phyloP scores from a whole-genome alignment of 2,113 vertebrate species.

The Tiliqua scincoides region DNA sequence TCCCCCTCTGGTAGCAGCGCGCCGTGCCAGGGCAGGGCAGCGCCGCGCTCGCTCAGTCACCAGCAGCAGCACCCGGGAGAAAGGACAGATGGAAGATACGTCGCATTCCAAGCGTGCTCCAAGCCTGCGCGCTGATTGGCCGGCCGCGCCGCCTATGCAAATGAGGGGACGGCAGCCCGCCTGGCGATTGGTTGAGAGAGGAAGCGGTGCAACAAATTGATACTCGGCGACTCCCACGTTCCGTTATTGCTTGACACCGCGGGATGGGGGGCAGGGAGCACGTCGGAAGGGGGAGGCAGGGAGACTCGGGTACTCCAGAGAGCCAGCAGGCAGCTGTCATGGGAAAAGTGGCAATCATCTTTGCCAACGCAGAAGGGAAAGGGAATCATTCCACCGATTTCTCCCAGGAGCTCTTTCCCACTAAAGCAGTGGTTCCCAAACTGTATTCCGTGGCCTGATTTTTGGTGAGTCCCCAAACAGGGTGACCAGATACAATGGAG shows the following conservation, averaged over 20 bases:
- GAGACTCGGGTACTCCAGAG: background rate
- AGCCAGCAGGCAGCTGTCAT: too few relatives aligned
- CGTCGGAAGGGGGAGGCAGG: background rate
- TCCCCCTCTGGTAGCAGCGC: background rate
- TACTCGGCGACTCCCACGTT: conserved; percentile 48
- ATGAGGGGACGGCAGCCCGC: background rate
- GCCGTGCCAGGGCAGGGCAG: background rate
- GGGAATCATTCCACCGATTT: background rate
- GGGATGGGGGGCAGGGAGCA: accelerated
- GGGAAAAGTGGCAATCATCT: background rate
- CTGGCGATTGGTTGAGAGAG: conserved; percentile 29
- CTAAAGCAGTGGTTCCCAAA: too few relatives aligned
- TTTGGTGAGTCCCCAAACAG: too few relatives aligned
- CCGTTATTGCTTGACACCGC: conserved; percentile 52
- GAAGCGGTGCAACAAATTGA: conserved; percentile 12
- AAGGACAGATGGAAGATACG: conserved; percentile 33
- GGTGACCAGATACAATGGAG: too few relatives aligned
- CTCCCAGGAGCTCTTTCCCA: background rate
- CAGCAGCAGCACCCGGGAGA: conserved; percentile 27
- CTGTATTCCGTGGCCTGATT: too few relatives aligned
- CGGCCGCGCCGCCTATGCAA: conserved; percentile 61
- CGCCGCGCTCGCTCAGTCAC: conserved; percentile 20
- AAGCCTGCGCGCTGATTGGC: conserved; percentile 67
- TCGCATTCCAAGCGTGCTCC: conserved; percentile 27
- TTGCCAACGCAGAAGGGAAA: background rate